phyloP scores from a whole-genome alignment of 64 coral and sea anemone species.

The Hydrozoanthus tunicans region DNA sequence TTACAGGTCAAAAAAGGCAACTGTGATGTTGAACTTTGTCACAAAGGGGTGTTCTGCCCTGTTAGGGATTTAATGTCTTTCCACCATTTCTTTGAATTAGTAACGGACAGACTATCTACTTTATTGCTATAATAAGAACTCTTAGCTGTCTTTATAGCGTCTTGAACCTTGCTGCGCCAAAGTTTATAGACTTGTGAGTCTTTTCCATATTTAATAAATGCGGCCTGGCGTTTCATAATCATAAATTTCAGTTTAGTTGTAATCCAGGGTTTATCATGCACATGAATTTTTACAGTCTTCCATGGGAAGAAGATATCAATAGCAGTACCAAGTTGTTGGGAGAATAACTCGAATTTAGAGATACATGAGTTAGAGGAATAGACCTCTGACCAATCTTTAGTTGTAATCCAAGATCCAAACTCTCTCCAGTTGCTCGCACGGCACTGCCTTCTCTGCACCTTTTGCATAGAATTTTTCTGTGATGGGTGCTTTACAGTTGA shows the following conservation, averaged over 20 bases:
- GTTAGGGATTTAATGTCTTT: constrained; percentile 61
- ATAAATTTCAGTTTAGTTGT: constrained; percentile 51
- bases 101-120: background rate
- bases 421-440: constrained; percentile 56
- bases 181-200: constrained; percentile 45
- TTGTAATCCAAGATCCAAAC: constrained; percentile 71
- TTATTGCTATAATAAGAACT: background rate
- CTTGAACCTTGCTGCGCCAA: constrained; percentile 38
- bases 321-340: constrained; percentile 23
- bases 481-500: constrained; percentile 25
- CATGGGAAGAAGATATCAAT: constrained; percentile 58
- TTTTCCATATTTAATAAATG: constrained; percentile 64
- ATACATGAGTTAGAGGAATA: constrained; percentile 31
- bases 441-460: constrained; percentile 23
- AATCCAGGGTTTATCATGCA: constrained; percentile 46
- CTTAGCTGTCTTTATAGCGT: constrained; percentile 17
- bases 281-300: constrained; percentile 42
- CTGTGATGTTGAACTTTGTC: too few species aligned
- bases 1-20: too few species aligned
- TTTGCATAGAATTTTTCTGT: constrained; percentile 26
- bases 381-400: constrained; percentile 59
- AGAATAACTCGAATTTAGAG: constrained; percentile 58
- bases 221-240: constrained; percentile 54
- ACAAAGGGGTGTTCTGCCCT: background rate
- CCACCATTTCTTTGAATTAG: constrained; percentile 59